phyloP scores from a whole-genome alignment of 2,797 vertebrate species.

The Sebastes diaconus region DNA sequence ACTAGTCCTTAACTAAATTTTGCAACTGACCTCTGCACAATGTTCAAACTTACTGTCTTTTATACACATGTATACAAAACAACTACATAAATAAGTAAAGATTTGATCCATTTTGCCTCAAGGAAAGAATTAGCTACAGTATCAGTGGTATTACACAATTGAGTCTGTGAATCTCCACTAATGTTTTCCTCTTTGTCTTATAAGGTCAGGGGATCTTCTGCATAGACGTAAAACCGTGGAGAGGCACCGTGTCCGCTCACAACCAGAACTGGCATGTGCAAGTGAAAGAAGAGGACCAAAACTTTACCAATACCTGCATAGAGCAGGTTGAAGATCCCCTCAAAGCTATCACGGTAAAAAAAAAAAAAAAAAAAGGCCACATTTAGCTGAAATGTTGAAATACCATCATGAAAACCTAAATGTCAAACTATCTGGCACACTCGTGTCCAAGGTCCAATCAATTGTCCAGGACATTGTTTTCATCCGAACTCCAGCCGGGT shows the following conservation, averaged over 20 bases:
- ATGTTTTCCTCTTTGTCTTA: neutral
- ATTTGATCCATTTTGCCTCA: neutral
- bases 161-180: neutral
- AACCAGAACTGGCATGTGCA: constrained; percentile 76
- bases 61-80: no score
- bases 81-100: neutral
- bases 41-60: no score
- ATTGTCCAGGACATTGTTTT: constrained; percentile 59
- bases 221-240: constrained; percentile 81
- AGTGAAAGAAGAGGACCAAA: constrained; percentile 71
- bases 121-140: neutral
- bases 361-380: neutral
- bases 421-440: constrained; percentile 61
- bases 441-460: constrained; percentile 59
- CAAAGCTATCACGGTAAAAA: constrained; percentile 77
- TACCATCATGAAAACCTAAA: constrained; percentile 33
- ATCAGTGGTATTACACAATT: neutral
- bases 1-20: no score
- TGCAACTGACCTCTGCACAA: no score
- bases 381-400: constrained; percentile 11
- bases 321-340: constrained; percentile 81
- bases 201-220: constrained; percentile 83
- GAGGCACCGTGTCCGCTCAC: constrained; percentile 66
- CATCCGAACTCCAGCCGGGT: constrained; percentile 46
- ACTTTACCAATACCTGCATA: constrained; percentile 74